Evolutionary conservation across 2,113 vertebrate species (phyloP).

Genomic region (Silurus glanis): DNA sequence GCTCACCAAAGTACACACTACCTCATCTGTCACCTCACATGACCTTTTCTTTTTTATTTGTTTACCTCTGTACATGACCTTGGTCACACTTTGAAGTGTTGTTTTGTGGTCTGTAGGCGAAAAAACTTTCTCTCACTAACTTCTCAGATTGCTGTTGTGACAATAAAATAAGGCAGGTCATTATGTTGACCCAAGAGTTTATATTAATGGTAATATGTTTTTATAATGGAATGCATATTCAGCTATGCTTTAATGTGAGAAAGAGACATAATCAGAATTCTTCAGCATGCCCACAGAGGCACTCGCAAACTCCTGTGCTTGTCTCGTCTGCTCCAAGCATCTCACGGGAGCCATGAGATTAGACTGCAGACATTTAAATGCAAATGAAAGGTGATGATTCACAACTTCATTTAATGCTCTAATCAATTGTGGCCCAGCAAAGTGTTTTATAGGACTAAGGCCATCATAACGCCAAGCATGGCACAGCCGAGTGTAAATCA

Average conservation of each 20-base stretch:
- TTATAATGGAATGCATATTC: conserved; percentile 21
- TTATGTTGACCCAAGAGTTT: conserved; percentile 23
- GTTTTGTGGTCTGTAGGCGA: conserved; percentile 11
- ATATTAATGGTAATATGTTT: conserved; percentile 25
- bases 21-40: conserved; percentile 50
- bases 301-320: conserved; percentile 30
- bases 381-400: conserved; percentile 66
- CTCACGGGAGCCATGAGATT: conserved; percentile 51
- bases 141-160: conserved; percentile 11
- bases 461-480: conserved; percentile 54
- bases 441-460: conserved; percentile 60
- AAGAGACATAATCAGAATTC: conserved; percentile 29
- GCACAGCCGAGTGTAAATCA: conserved; percentile 56
- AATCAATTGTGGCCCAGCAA: conserved; percentile 57
- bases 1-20: conserved; percentile 32
- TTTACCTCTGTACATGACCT: conserved; percentile 35
- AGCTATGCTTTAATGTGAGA: conserved; percentile 14
- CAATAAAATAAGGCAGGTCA: conserved; percentile 24
- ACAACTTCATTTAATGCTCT: conserved; percentile 60
- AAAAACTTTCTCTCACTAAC: conserved; percentile 3
- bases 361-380: conserved; percentile 63
- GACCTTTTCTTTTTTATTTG: conserved; percentile 23
- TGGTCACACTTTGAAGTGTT: conserved; percentile 42
- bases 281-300: conserved; percentile 24
- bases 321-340: conserved; percentile 39